A percentile compares a stretch with the other conserved stretches of the same genome.
phyloP scores from a whole-genome alignment of 2,113 vertebrate species.

The Gambusia holbrooki region DNA sequence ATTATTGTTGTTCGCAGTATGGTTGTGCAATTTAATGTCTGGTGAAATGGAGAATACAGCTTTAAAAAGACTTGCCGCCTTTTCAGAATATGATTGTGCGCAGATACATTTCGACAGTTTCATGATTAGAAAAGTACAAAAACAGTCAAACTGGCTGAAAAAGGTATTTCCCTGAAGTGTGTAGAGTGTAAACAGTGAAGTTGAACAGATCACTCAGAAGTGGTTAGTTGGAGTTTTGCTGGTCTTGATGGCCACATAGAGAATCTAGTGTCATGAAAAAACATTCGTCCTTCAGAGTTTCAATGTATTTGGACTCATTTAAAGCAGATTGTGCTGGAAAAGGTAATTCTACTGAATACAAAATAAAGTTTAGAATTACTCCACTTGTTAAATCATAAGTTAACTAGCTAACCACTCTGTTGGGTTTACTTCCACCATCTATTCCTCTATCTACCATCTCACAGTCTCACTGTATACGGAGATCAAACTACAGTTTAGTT shows the following conservation, averaged over 20 bases:
- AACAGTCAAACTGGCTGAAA: slow-evolving; percentile 2
- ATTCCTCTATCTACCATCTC: no score
- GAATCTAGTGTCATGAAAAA: background rate
- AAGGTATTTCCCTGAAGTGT: slow-evolving; percentile 52
- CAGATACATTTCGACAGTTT: background rate
- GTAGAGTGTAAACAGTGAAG: slow-evolving; percentile 40
- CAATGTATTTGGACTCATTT: no score
- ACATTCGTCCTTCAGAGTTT: background rate
- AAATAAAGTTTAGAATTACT: no score
- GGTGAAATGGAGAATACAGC: background rate
- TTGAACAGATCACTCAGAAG: no score
- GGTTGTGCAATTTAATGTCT: background rate
- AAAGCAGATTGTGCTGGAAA: no score
- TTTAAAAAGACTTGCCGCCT: background rate
- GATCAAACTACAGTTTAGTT: no score
- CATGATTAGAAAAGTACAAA: slow-evolving; percentile 30
- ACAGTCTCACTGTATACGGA: no score
- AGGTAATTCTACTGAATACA: no score
- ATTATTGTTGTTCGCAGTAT: background rate
- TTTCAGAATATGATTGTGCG: background rate
- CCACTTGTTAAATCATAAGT: no score
- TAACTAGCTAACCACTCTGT: no score
- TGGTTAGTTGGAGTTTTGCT: background rate
- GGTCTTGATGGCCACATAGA: background rate
- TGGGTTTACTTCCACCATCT: no score